Evolutionary conservation across 2,888 invertebrate species (phyloP), one percentile per base, ranked within the genome.

Genomic region (Ormyrus thymus): DNA sequence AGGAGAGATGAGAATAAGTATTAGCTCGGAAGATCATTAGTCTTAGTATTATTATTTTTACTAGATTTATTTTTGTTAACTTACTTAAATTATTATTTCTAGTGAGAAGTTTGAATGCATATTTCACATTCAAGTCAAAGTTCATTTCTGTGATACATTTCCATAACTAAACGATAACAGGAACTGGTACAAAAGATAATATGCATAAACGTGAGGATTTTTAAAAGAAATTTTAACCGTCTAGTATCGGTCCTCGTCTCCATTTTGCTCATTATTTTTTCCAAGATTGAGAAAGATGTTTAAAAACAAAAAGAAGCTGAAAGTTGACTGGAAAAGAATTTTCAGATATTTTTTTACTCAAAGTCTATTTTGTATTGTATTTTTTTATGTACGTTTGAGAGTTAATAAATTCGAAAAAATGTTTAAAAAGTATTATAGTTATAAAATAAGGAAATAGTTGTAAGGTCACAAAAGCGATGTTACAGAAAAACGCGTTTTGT

Each of bases 271-370:
- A 46, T 7, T 13, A 65, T 72, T 59, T 29, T 45, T 69, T 46
- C n/a, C 1, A 73, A 50, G 10, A 62, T 75, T 69, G 7, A 5
- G 11, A 65, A 73, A 62, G 10, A 53, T 58, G 4, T 53, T 29
- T 46, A 13, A 10, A 45, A 53, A 29, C 10, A 55, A 55, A 79
- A 71, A 15, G 9, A 50, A 53, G 55, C 50, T 68, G 9, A 66
- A 11, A 46, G 48, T 51, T 10, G 29, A 46, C 15, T 62, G n/a
- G 6, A 9, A 66, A 7, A 48, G 45, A 69, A 76, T 55, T 53
- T 55, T 74, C 66, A 58, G 11, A 79, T 80, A 76, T 80, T 76
- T 80, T 72, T 80, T 76, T 69, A 76, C 64, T 48, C 55, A 59
- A 80, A 76, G 10, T 76, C 56, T 73, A 73, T 73, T 77, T 79